phyloP scores from a whole-genome alignment of 2,888 invertebrate species.

The Leptopilina syphax region DNA sequence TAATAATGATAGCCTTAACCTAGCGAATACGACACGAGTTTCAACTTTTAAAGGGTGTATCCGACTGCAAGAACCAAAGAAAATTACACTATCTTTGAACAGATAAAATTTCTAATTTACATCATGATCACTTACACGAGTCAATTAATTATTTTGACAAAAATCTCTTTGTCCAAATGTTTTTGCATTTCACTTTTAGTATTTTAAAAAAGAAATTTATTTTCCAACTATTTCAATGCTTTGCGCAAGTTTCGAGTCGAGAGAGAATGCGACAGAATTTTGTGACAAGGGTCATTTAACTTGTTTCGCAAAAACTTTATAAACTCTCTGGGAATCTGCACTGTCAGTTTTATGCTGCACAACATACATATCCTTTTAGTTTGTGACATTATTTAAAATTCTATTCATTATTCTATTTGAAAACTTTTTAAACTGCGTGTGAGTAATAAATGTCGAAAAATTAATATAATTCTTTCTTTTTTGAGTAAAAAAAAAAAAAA shows the following conservation, averaged over 20 bases:
- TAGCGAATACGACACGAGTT: constrained; percentile 20
- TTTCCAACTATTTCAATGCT: too few species aligned
- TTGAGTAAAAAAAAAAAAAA: too few species aligned
- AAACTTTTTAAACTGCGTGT: background rate
- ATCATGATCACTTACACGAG: background rate
- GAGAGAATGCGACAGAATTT: constrained; percentile 15
- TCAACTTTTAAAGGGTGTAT: constrained; percentile 17
- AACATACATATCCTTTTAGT: background rate
- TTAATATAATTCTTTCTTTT: too few species aligned
- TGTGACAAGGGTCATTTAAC: constrained; percentile 20
- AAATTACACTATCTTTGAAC: background rate
- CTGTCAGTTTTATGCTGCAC: background rate
- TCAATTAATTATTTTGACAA: background rate
- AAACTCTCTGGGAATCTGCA: constrained; percentile 7
- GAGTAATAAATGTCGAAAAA: background rate
- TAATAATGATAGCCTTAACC: constrained; percentile 34
- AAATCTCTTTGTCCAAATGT: background rate
- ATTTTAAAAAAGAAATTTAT: too few species aligned
- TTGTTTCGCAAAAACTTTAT: constrained; percentile 14
- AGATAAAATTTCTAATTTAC: background rate
- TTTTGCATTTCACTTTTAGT: background rate
- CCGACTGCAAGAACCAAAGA: background rate
- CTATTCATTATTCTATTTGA: background rate
- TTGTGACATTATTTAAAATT: background rate
- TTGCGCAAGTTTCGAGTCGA: too few species aligned